Conservation (phyloP, 2,797 vertebrate species). For the Decapterus maruadsi region DNA sequence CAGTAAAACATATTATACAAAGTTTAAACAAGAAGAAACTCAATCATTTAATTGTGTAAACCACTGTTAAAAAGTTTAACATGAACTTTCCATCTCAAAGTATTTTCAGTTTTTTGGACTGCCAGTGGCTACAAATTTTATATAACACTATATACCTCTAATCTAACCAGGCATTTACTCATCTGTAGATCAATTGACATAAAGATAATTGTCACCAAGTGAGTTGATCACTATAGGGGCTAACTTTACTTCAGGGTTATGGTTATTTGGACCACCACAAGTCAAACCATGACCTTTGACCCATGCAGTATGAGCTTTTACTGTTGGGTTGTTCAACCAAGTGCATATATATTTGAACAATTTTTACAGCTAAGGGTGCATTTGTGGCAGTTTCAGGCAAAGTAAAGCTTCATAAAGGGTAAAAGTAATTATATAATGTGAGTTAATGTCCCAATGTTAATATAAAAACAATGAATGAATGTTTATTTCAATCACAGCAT, state of each 20-base stretch:
- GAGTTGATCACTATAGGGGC: not conserved
- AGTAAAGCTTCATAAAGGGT: too few species aligned
- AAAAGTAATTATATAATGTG: too few species aligned
- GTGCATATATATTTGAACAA: not conserved
- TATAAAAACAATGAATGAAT: too few species aligned
- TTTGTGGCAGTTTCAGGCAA: too few species aligned
- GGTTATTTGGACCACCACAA: not conserved
- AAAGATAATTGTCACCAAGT: too few species aligned
- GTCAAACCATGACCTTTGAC: not conserved
- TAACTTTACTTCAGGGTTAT: not conserved
- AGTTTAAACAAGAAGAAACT: constrained; percentile 3
- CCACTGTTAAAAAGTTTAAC: not conserved
- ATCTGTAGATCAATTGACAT: too few species aligned
- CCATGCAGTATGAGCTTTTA: not conserved
- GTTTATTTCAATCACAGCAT: too few species aligned
- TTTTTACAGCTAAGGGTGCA: too few species aligned
- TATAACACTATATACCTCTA: too few species aligned
- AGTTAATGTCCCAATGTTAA: too few species aligned
- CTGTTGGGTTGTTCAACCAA: not conserved
- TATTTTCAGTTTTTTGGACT: not conserved
- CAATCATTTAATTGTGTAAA: not conserved
- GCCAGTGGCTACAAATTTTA: too few species aligned
- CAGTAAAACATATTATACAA: not conserved
- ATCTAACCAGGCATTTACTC: too few species aligned
- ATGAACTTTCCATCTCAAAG: not conserved